A percentile compares a stretch with the other conserved stretches of the same genome.
Conservation (phyloP, 2,888 invertebrate species). For the Steinernema carpocapsae region DNA sequence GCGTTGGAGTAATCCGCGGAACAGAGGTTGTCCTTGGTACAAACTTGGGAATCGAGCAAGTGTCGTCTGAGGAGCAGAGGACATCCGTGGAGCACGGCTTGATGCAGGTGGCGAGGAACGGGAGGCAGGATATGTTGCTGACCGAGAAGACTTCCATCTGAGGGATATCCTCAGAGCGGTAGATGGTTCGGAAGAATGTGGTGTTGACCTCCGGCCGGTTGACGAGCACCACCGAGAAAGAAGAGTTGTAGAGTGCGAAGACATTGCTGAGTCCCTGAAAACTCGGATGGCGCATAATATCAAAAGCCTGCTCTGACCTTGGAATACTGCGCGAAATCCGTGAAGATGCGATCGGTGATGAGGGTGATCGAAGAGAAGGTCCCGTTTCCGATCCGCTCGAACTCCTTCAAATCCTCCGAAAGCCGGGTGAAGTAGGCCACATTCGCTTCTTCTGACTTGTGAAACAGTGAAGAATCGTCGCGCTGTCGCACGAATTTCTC, state of each 20-base stretch:
- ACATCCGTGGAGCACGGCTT: constrained; percentile 47
- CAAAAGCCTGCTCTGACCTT: neutral
- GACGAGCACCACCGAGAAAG: constrained; percentile 50
- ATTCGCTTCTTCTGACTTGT: neutral
- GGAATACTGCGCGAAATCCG: neutral
- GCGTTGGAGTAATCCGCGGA: neutral
- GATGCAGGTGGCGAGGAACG: constrained; percentile 49
- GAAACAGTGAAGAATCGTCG: neutral
- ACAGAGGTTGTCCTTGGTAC: too few species aligned
- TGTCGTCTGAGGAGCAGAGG: constrained; percentile 42
- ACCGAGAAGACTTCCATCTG: constrained; percentile 44
- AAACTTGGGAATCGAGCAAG: constrained; percentile 37
- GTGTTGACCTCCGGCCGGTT: constrained; percentile 44
- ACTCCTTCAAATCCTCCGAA: neutral
- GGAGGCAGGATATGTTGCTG: constrained; percentile 52
- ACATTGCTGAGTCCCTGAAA: constrained; percentile 40
- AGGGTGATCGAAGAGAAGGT: constrained; percentile 16
- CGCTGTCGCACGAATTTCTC: neutral
- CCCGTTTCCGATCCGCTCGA: neutral
- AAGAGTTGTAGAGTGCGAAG: constrained; percentile 44
- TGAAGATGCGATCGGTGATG: constrained; percentile 31
- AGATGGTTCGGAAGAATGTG: neutral
- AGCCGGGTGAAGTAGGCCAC: neutral
- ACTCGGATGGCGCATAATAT: neutral
- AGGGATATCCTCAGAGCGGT: neutral